Conservation (phyloP, 2,113 vertebrate genomes). For the Todiramphus chloris region DNA sequence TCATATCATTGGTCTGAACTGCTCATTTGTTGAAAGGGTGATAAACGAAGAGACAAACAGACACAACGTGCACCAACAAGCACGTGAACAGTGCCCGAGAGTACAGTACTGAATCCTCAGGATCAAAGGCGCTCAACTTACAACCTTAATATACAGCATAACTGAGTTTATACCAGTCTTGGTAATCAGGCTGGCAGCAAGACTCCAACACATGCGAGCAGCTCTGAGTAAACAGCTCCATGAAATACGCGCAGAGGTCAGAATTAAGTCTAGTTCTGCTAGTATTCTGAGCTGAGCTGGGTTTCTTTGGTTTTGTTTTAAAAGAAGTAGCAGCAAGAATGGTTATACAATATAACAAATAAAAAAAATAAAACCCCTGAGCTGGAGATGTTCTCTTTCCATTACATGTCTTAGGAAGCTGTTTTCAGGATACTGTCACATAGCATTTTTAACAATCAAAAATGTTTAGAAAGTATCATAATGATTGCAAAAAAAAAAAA, state of each 20-base stretch:
- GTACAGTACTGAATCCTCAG: neutral
- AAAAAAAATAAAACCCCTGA: neutral
- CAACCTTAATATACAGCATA: neutral
- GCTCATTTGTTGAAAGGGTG: neutral
- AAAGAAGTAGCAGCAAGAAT: neutral
- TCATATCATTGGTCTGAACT: neutral
- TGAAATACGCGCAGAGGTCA: rapidly evolving
- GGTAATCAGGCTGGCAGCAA: neutral
- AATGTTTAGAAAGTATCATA: neutral
- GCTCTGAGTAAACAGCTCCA: rapidly evolving
- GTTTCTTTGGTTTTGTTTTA: neutral
- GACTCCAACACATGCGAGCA: rapidly evolving
- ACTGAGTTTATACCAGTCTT: neutral
- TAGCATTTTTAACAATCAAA: neutral
- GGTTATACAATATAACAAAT: neutral
- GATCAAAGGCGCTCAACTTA: neutral
- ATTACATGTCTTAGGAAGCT: neutral
- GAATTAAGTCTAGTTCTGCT: neutral
- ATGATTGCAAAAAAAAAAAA: neutral
- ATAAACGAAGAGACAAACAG: neutral
- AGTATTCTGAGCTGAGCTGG: neutral
- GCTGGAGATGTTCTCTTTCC: neutral
- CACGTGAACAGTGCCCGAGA: rapidly evolving
- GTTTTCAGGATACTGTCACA: neutral
- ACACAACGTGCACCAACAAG: neutral